Evolutionary conservation across 2,113 vertebrate genomes (phyloP).

Genomic region (Zapornia atra): DNA sequence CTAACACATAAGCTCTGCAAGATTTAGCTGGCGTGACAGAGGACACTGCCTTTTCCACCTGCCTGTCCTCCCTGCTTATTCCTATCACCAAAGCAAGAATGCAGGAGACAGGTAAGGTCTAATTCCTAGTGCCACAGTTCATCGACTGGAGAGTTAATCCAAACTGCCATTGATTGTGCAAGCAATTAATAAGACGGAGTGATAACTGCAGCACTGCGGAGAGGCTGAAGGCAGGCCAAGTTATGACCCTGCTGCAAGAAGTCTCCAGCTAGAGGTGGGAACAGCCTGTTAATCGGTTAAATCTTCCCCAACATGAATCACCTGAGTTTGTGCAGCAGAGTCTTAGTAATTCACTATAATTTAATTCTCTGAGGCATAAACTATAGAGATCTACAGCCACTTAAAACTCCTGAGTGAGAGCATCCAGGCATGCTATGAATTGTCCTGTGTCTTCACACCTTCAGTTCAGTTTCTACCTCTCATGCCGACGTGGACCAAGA

Average conservation of each 20-base stretch:
- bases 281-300: not conserved
- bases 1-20: not conserved
- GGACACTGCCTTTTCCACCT: not conserved
- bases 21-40: not conserved
- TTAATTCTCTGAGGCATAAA: conserved; percentile 24
- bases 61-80: not conserved
- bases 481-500: not conserved
- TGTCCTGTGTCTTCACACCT: not conserved
- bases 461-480: conserved; percentile 9
- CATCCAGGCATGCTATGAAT: conserved; percentile 37
- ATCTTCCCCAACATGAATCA: conserved; percentile 46
- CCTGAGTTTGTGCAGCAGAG: conserved; percentile 21
- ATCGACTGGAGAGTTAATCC: conserved; percentile 15
- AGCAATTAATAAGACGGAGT: conserved; percentile 53
- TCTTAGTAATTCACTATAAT: conserved; percentile 56
- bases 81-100: not conserved
- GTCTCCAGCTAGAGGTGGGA: not conserved
- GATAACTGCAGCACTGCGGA: not conserved
- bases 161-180: conserved; percentile 20
- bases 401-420: conserved; percentile 53
- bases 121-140: not conserved
- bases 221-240: conserved; percentile 26
- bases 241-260: conserved; percentile 9
- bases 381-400: conserved; percentile 50
- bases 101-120: not conserved